phyloP scores from a whole-genome alignment of 2,888 invertebrate genomes.

The Liposcelis brunnea region DNA sequence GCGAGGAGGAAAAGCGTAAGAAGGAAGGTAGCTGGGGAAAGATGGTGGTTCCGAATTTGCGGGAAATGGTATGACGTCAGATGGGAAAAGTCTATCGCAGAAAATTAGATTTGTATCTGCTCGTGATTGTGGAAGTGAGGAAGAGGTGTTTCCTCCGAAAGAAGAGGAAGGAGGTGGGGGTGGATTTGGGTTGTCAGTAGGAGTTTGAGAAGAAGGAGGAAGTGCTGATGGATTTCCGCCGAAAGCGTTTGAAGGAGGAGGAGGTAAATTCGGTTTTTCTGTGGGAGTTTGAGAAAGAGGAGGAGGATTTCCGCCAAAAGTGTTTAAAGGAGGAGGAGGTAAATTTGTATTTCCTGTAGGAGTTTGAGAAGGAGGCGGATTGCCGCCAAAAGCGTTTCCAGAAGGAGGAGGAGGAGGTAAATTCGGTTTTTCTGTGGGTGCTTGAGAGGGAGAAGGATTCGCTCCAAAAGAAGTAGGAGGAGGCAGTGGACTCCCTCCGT shows the following conservation, averaged over 20 bases:
- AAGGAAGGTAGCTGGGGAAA: not conserved
- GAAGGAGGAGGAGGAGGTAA: not conserved
- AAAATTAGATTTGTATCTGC: too few relatives aligned
- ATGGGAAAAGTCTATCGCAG: too few relatives aligned
- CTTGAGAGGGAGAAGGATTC: not conserved
- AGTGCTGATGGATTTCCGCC: not conserved
- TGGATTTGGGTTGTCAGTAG: not conserved
- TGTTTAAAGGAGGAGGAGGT: not conserved
- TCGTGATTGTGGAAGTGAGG: too few relatives aligned
- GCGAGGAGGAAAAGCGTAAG: conserved; percentile 2
- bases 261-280: not conserved
- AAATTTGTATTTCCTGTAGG: too few relatives aligned
- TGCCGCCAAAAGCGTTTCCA: not conserved
- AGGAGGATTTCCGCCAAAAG: not conserved
- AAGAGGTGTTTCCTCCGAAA: too few relatives aligned
- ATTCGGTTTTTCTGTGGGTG: too few relatives aligned
- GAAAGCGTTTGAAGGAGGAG: not conserved
- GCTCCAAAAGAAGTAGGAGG: conserved; percentile 9
- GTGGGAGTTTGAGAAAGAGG: not conserved
- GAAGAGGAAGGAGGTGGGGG: not conserved
- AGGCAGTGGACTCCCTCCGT: too few relatives aligned
- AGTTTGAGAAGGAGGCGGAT: not conserved
- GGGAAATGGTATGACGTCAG: too few relatives aligned
- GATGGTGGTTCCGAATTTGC: conserved; percentile 3
- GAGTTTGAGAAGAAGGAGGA: not conserved